Conservation (phyloP, 2,113 vertebrate species). For the Microcebus murinus region DNA sequence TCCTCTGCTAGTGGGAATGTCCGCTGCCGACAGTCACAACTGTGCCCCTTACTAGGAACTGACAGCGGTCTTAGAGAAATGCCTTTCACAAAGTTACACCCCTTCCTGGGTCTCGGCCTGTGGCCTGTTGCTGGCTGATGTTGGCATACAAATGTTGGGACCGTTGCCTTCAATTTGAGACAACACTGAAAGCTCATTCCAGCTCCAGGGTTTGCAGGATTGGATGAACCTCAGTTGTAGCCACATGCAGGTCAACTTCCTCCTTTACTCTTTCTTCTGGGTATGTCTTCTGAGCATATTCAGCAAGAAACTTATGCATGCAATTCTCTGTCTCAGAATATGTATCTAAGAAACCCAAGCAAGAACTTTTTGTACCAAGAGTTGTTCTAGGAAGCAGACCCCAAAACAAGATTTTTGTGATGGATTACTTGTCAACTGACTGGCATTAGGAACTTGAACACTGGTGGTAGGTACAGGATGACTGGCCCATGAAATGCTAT, state of each 20-base stretch:
- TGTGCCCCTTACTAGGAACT: background rate
- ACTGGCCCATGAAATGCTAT: background rate
- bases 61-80: background rate
- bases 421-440: background rate
- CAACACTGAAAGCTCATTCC: background rate
- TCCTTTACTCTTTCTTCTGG: background rate
- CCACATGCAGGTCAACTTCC: background rate
- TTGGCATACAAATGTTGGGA: background rate
- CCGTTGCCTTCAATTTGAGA: background rate
- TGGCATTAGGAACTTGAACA: background rate
- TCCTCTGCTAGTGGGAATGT: background rate
- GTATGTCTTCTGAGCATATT: background rate
- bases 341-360: background rate
- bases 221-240: background rate
- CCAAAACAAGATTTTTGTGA: too few species aligned
- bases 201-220: background rate
- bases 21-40: background rate
- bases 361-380: background rate
- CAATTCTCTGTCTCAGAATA: background rate
- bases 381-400: background rate
- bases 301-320: background rate
- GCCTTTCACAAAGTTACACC: background rate
- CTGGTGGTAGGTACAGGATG: background rate
- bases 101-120: background rate
- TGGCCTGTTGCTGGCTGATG: background rate